Evolutionary conservation across 2,113 vertebrate genomes (phyloP).

Genomic region (Corapipo altera): DNA sequence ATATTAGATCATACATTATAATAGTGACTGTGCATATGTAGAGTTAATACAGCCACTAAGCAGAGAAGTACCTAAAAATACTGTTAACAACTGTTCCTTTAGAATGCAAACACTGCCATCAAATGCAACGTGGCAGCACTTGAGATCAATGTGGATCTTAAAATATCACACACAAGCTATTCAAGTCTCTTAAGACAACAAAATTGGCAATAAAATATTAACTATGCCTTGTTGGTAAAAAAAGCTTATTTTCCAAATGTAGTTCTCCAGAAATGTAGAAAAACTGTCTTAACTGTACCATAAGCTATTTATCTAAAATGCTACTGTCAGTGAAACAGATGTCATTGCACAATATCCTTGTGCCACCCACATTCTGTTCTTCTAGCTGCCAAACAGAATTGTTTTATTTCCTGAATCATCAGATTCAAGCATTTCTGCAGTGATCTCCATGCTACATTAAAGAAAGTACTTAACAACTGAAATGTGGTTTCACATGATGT

Average conservation of each 20-base stretch:
- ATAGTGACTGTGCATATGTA: background rate
- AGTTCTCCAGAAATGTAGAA: background rate
- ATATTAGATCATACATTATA: background rate
- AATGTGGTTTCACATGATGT: background rate
- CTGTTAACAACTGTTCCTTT: background rate
- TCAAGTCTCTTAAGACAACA: background rate
- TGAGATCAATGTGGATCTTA: background rate
- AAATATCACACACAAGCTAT: constrained; percentile 4
- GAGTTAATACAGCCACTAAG: background rate
- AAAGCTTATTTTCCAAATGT: constrained; percentile 10
- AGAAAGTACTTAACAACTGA: background rate
- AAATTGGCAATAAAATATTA: constrained; percentile 15
- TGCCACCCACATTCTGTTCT: constrained; percentile 14
- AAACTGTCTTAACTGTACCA: background rate
- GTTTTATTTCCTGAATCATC: constrained; percentile 3
- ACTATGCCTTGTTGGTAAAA: background rate
- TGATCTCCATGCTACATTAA: background rate
- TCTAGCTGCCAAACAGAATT: constrained; percentile 27
- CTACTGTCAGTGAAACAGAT: constrained; percentile 44
- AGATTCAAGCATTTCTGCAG: background rate
- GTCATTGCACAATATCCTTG: constrained; percentile 29
- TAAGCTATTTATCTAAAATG: constrained; percentile 35
- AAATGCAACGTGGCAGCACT: background rate
- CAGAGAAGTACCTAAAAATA: background rate
- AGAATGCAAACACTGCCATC: background rate